Percentiles rank a stretch among this genome's conserved stretches.
These are phyloP conservation scores for Muscicapa striata DNA, from an alignment of 2,797 vertebrate genomes.

Conservation along the genomic window DNA sequence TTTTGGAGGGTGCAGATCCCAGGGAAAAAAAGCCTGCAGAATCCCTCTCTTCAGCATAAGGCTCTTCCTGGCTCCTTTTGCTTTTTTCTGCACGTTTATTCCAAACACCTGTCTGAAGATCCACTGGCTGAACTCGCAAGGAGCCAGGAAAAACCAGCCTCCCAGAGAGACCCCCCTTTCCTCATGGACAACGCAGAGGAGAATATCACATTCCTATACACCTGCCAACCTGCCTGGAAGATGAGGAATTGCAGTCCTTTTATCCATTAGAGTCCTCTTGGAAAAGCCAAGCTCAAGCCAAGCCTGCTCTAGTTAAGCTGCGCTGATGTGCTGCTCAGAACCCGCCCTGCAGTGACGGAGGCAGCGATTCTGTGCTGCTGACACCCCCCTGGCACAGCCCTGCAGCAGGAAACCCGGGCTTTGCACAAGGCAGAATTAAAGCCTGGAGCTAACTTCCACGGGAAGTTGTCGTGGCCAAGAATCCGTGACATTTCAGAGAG, in stretches of 20 bases:
- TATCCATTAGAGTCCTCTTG: not conserved
- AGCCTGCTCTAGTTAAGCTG: rapidly evolving
- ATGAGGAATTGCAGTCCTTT: not conserved
- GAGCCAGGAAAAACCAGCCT: not conserved
- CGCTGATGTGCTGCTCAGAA: not conserved
- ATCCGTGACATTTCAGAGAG: conserved; percentile 23
- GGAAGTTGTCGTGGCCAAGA: conserved; percentile 38
- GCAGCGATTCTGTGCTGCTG: not conserved
- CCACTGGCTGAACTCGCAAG: rapidly evolving
- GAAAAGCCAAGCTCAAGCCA: not conserved
- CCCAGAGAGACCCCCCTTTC: not conserved
- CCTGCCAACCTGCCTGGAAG: not conserved
- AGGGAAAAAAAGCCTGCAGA: not conserved
- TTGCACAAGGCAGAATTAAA: not conserved
- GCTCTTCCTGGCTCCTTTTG: not conserved
- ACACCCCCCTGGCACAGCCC: not conserved
- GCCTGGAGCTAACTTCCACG: not conserved
- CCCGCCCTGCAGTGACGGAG: not conserved
- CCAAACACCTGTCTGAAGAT: not conserved
- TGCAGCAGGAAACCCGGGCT: not conserved
- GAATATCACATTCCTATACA: not conserved
- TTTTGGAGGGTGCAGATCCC: not conserved
- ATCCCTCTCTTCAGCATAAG: not conserved
- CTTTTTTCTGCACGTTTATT: not conserved
- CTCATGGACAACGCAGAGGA: not conserved